Base-by-base conservation (phyloP, 1,140 invertebrate genomes). In the Batillaria attramentaria region DNA sequence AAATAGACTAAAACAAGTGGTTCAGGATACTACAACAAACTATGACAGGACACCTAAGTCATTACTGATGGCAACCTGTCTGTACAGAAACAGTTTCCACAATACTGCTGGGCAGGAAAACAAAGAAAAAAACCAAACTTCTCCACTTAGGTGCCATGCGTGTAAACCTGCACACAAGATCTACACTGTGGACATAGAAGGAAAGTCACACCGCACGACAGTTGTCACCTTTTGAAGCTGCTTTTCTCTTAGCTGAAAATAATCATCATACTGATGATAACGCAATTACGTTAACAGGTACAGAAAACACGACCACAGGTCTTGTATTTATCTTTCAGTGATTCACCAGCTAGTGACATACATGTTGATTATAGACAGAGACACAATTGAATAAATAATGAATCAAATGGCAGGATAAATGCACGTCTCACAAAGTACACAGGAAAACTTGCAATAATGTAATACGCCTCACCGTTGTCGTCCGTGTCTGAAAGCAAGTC, bases 401-500 rank as follows among this genome's bases (percentile, higher is more conserved):
- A 54, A 54, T 1, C 46, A 16, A 54, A 18, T 54, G 16, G 16
- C 46, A 2, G 8, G 10, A 10, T 50, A 10, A 13, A 2, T 66
- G 79, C 42, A 79, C 24, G 35, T 69, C 79, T 8, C 24, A 77
- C 41, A 66, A 70, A 24, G 46, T 78, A 5, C 81, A 78, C 31
- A 39, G 57, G 16, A 50, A 50, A 50, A 13, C 46, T 50, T 50
- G 24, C 24, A 50, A 50, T 50, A 50, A 50, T 50, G 46, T 24
- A 50, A 50, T 50, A 50, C 33, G 18, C 28, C 24, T n/a, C 3
- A 78, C 77, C 72, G 18, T 68, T 70, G 35, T 86, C 82, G 70
- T 80, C 83, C 54, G 68, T 81, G 43, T 80, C 83, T 65, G 77
- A 80, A 33, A 79, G 73, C 75, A 72, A 70, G 46, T 73, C 43